Base-by-base conservation (phyloP, 2,797 vertebrate species). In the Cyprinella venusta region DNA sequence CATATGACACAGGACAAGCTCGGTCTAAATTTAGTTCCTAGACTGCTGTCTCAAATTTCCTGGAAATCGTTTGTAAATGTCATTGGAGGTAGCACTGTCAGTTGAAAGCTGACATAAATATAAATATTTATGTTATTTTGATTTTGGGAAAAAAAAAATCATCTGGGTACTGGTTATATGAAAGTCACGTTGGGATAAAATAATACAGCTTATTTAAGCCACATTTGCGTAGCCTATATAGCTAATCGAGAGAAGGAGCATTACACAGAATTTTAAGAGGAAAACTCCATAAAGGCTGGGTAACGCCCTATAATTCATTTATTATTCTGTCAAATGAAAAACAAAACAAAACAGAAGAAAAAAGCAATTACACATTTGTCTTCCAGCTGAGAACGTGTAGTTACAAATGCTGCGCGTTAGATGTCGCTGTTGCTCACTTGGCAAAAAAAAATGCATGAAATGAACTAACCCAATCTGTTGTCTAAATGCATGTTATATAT, bases 1-100 rank as follows among this genome's bases (percentile, higher is more conserved):
- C 80, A 75, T 80, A 79, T 88, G 82, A 88, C 86, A 87, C 48
- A 77, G 82, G 75, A 69, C 80, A 82, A 80, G 79, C 83, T 83
- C 82, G 59, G 76, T 83, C 86, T 88, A 87, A 84, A 86, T 88
- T 84, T 87, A 87, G 84, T 68, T 82, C 38, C 38, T 63, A 42
- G 52, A 83, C 65, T 76, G 61, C 65, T 78, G 72, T 70, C 76
- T 45, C 26, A 45, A 56, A 64, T 80, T 65, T 68, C 21, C 74
- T 48, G 61, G 52, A 80, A 76, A 48, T 38, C 26, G 38, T 42
- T 77, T 54, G 67, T 70, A 24, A 77, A 52, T 56, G 48, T 26
- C 40, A 77, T 45, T 76, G 36, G 19, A 8, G 30, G 61, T 18
- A 50, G 42, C 30, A 33, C 30, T 19, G 18, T 21, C 71, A 54